phyloP scores from a whole-genome alignment of 2,797 vertebrate species.

The Pterois miles region DNA sequence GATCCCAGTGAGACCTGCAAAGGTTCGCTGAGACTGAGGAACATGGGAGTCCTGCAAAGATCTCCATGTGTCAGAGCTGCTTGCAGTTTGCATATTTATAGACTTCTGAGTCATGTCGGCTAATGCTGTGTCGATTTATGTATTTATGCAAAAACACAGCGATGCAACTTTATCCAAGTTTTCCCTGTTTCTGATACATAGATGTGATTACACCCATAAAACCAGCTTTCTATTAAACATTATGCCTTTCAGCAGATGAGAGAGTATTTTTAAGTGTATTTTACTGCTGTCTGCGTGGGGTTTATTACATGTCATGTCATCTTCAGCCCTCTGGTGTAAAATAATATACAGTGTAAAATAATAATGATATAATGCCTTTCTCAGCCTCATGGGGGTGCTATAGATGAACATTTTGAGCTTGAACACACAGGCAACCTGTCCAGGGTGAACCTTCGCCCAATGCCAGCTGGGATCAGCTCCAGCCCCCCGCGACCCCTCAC shows the following conservation, averaged over 20 bases:
- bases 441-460: too few species aligned
- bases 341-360: too few species aligned
- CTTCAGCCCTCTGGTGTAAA: neutral
- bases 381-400: conserved; percentile 23
- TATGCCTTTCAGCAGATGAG: neutral
- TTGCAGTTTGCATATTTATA: conserved; percentile 11
- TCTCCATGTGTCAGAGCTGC: neutral
- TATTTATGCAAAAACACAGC: neutral
- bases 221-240: neutral
- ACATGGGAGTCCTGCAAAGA: neutral
- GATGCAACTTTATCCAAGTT: neutral
- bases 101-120: neutral
- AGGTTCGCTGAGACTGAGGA: conserved; percentile 13
- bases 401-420: conserved; percentile 3
- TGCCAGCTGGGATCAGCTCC: too few species aligned
- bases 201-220: neutral
- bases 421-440: too few species aligned
- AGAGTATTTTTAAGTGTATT: neutral
- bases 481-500: too few species aligned
- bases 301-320: neutral
- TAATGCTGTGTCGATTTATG: conserved; percentile 2
- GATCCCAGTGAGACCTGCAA: conserved; percentile 25
- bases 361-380: too few species aligned
- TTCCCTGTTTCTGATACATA: neutral
- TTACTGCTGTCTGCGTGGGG: too few species aligned